Conservation (phyloP, 2,888 invertebrate genomes). For the Notocelia uddmanniana region DNA sequence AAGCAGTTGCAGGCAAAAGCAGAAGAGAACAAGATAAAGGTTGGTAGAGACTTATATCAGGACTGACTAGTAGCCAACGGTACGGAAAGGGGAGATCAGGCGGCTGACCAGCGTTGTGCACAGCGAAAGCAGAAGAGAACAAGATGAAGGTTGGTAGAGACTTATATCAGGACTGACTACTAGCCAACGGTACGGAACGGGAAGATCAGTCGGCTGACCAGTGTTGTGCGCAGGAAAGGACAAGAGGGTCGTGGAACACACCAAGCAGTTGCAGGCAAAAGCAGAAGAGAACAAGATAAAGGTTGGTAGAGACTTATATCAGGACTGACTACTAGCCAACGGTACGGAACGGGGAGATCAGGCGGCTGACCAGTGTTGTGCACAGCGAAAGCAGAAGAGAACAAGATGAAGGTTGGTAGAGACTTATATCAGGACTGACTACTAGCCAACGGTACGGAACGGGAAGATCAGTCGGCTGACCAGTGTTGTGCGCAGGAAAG, state of each 20-base stretch:
- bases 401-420: slow-evolving; percentile 83
- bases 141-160: slow-evolving; percentile 76
- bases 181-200: slow-evolving; percentile 95
- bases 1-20: slow-evolving; percentile 91
- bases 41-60: slow-evolving; percentile 45
- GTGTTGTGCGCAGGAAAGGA: slow-evolving; percentile 98
- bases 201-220: slow-evolving; percentile 95
- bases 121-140: slow-evolving; percentile 93
- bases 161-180: background rate
- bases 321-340: too few relatives aligned
- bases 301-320: slow-evolving; percentile 55
- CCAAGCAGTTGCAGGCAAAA: slow-evolving; percentile 90
- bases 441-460: slow-evolving; percentile 91
- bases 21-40: slow-evolving; percentile 89
- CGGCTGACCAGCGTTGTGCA: slow-evolving; percentile 96
- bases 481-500: slow-evolving; percentile 96
- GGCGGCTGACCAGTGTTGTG: slow-evolving; percentile 96
- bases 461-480: slow-evolving; percentile 97
- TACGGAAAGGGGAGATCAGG: slow-evolving; percentile 97
- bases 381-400: slow-evolving; percentile 94
- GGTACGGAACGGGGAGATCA: slow-evolving; percentile 97
- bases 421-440: background rate
- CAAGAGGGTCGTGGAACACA: slow-evolving; percentile 92
- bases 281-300: slow-evolving; percentile 90
- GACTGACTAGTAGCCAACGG: slow-evolving; percentile 62